phyloP scores from a whole-genome alignment of 1,140 invertebrate genomes.

The Marisa cornuarietis region DNA sequence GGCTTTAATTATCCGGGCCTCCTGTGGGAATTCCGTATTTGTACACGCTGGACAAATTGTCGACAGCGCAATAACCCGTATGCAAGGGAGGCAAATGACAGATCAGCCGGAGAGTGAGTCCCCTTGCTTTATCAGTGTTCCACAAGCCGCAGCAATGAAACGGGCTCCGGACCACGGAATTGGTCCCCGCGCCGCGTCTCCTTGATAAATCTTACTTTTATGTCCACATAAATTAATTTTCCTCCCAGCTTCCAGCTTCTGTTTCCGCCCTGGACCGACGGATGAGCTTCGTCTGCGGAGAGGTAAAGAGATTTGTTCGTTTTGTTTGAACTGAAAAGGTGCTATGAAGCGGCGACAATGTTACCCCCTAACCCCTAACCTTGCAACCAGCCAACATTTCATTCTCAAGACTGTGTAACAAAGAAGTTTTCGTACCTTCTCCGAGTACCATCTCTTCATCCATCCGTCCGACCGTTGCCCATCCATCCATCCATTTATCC shows the following conservation, averaged over 20 bases:
- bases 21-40: slow-evolving; percentile 8
- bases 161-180: slow-evolving; percentile 11
- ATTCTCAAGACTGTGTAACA: too few species aligned
- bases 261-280: too few species aligned
- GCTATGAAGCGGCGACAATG: too few species aligned
- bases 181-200: slow-evolving; percentile 9
- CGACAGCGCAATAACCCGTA: slow-evolving; percentile 6
- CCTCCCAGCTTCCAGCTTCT: not conserved
- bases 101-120: slow-evolving; percentile 1
- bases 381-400: too few species aligned
- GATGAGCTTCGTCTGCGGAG: too few species aligned
- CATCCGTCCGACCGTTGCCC: not conserved
- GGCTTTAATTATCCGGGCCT: slow-evolving; percentile 8
- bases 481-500: not conserved
- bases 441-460: not conserved
- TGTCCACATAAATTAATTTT: slow-evolving; percentile 26
- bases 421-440: too few species aligned
- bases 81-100: not conserved
- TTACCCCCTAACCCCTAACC: too few species aligned
- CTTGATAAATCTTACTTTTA: slow-evolving; percentile 28
- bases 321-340: too few species aligned
- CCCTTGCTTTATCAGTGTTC: slow-evolving; percentile 21
- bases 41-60: slow-evolving; percentile 12
- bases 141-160: slow-evolving; percentile 18
- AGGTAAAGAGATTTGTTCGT: too few species aligned